Conservation (phyloP, 1,140 invertebrate species). For the Druon quercuslanigerum region DNA sequence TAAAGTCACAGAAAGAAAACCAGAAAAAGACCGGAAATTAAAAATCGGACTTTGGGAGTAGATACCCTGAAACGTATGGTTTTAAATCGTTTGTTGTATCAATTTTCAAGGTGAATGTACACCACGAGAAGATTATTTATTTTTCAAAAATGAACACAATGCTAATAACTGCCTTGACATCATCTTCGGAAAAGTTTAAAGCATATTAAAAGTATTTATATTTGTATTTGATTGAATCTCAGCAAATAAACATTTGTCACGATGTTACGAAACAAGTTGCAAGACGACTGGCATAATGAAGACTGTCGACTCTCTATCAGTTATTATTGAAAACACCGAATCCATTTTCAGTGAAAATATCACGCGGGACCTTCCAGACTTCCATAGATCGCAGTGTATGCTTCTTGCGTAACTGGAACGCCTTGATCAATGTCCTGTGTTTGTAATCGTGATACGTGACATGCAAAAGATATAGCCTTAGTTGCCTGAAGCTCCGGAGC, state of each 20-base stretch:
- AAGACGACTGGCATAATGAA: slow-evolving; percentile 9
- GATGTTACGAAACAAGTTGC: slow-evolving; percentile 15
- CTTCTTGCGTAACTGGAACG: slow-evolving; percentile 25
- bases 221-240: neutral
- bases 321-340: slow-evolving; percentile 20
- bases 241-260: neutral
- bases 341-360: slow-evolving; percentile 23
- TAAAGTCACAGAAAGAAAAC: too few relatives aligned
- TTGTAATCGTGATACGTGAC: slow-evolving; percentile 10
- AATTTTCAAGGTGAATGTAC: too few relatives aligned
- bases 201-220: too few relatives aligned
- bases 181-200: too few relatives aligned
- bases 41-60: too few relatives aligned
- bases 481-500: neutral
- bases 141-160: too few relatives aligned
- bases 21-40: too few relatives aligned
- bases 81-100: too few relatives aligned
- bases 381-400: slow-evolving; percentile 2
- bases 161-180: too few relatives aligned
- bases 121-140: too few relatives aligned
- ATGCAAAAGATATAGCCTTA: slow-evolving; percentile 3
- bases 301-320: slow-evolving; percentile 8
- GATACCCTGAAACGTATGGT: too few relatives aligned
- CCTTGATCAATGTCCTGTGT: slow-evolving; percentile 30
- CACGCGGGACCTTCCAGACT: slow-evolving; percentile 9